These are phyloP conservation scores for Eciton burchellii DNA, from an alignment of 1,140 invertebrate species.

Conservation along the genomic window DNA sequence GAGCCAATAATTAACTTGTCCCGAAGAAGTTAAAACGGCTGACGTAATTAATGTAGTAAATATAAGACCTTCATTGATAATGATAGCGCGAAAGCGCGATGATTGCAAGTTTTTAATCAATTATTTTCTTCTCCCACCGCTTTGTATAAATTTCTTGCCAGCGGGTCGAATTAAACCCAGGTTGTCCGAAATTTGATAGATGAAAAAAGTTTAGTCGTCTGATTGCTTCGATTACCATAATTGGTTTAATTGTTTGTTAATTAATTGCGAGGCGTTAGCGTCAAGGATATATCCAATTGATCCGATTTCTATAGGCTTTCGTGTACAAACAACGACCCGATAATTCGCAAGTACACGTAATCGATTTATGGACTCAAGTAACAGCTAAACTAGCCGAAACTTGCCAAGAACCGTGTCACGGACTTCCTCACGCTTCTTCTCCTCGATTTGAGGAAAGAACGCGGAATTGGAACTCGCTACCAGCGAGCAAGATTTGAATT, in stretches of 20 bases:
- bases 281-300: background rate
- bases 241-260: slow-evolving; percentile 21
- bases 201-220: too few relatives aligned
- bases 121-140: background rate
- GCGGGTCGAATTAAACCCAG: background rate
- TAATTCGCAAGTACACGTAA: slow-evolving; percentile 1
- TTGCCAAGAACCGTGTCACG: background rate
- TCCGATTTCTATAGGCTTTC: background rate
- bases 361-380: slow-evolving; percentile 18
- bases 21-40: slow-evolving; percentile 39
- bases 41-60: slow-evolving; percentile 45
- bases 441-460: slow-evolving; percentile 13
- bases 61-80: slow-evolving; percentile 22
- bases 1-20: slow-evolving; percentile 56
- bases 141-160: background rate
- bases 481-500: slow-evolving; percentile 32
- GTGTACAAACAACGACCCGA: background rate
- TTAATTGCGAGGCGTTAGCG: background rate
- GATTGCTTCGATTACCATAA: background rate
- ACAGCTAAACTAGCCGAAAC: slow-evolving; percentile 16
- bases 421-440: slow-evolving; percentile 3
- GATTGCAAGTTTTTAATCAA: slow-evolving; percentile 9
- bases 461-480: background rate
- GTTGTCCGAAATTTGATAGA: slow-evolving; percentile 4
- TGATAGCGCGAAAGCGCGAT: slow-evolving; percentile 1